A percentile compares a stretch with the other conserved stretches of the same genome.
Evolutionary conservation across 2,888 invertebrate species (phyloP).

Genomic region (Leptinotarsa haldemani): DNA sequence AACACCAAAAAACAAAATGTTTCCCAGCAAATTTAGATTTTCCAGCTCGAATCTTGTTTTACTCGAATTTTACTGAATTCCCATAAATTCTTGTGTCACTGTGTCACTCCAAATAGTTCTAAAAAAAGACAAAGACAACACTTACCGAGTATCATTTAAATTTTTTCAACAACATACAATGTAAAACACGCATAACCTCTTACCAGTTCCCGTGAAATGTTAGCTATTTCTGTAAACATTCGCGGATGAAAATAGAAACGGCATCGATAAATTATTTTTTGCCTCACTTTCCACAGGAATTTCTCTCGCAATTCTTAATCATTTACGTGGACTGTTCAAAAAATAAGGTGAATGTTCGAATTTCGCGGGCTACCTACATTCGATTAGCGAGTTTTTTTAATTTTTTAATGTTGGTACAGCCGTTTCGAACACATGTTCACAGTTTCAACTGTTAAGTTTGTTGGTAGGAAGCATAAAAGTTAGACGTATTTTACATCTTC

Average conservation of each 20-base stretch:
- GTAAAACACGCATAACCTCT: slow-evolving; percentile 14
- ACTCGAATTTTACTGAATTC: neutral
- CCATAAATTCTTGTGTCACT: neutral
- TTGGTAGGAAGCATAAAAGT: too few relatives aligned
- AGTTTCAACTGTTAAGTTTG: too few relatives aligned
- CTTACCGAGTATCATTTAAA: slow-evolving; percentile 9
- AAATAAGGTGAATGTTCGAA: too few relatives aligned
- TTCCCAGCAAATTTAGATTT: too few relatives aligned
- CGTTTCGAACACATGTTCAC: too few relatives aligned
- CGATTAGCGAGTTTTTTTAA: too few relatives aligned
- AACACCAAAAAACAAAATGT: too few relatives aligned
- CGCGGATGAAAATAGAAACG: slow-evolving; percentile 14
- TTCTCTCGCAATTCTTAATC: neutral
- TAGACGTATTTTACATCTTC: too few relatives aligned
- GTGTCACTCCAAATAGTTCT: neutral
- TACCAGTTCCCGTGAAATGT: slow-evolving; percentile 10
- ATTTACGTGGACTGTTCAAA: too few relatives aligned
- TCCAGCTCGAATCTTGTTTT: too few relatives aligned
- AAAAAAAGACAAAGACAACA: neutral
- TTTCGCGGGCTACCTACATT: too few relatives aligned
- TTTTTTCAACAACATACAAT: neutral
- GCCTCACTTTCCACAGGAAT: neutral
- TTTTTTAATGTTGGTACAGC: too few relatives aligned
- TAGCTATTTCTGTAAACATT: slow-evolving; percentile 16
- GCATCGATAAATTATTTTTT: slow-evolving; percentile 16